Base-by-base conservation (phyloP, 2,113 vertebrate species). In the Siphamia tubifer region DNA sequence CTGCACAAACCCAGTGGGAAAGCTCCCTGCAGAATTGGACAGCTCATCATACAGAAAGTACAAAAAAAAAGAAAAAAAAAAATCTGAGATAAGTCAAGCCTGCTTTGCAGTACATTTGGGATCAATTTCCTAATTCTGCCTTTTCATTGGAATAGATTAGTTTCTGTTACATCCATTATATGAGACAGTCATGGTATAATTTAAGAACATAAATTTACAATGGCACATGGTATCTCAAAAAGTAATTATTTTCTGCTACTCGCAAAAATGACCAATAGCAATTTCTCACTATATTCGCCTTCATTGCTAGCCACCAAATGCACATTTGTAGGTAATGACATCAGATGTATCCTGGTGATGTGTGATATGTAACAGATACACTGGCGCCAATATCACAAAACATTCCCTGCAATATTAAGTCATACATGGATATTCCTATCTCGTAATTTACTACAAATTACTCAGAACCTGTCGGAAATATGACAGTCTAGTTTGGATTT, bases 141-240 rank as follows among this genome's bases (percentile, higher is more conserved):
- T 87, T 89, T 90, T 79, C 65, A 86, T 85, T 84, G 82, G 83
- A 81, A 90, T 81, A 86, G 78, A 91, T 89, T 90, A 88, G 74
- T 84, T 82, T 83, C 84, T 79, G 83, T 87, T 83, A 85, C 79
- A 76, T 68, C 71, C 71, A 81, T 85, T 84, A 77, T 79, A 66
- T 54, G 48, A 56, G 48, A 47, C 56, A 55, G 63, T 67, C 69
- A 68, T 74, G 75, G 75, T 81, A 61, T 82, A 84, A 84, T 85
- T 86, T 67, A 72, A 81, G 81, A 82, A 83, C 77, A 74, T 65
- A 17, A 20, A 84, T 66, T 65, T 58, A 79, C 74, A 75, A 81
- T 66, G 36, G 67, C 24, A 63, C 42, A 15, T 39, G 54, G 79
- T 83, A 81, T 63, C 45, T 51, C 16, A 66, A 68, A 84, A 82